Conservation (phyloP, 2,797 vertebrate species). For the Hippocampus kuda region DNA sequence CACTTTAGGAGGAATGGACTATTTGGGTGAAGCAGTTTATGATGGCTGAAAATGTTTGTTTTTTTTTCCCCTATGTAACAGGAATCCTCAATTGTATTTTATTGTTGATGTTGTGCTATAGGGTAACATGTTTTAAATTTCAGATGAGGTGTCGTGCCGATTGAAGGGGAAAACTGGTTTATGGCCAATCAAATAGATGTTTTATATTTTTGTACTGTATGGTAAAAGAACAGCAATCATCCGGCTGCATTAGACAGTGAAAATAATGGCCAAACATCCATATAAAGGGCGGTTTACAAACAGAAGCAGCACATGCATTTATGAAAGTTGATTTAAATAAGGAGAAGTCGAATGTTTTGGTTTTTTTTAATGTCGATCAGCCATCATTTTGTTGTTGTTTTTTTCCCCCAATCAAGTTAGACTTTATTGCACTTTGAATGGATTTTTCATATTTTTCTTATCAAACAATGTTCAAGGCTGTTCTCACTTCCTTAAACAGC, state of each 20-base stretch:
- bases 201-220: not conserved
- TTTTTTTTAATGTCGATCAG: not conserved
- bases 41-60: conserved; percentile 26
- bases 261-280: not conserved
- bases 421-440: conserved; percentile 1
- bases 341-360: not conserved
- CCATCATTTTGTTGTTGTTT: not conserved
- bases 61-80: conserved; percentile 28
- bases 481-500: not conserved
- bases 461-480: not conserved
- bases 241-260: not conserved
- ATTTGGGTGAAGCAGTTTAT: conserved; percentile 40
- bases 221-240: conserved; percentile 1
- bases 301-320: not conserved
- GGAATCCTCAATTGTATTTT: conserved; percentile 38
- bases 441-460: not conserved
- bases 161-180: not conserved
- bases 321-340: not conserved
- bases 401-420: not conserved
- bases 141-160: conserved; percentile 8
- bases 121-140: conserved; percentile 28
- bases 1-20: conserved; percentile 38
- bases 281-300: not conserved
- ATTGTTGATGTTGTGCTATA: conserved; percentile 24
- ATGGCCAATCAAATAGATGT: not conserved